A percentile compares a stretch with the other conserved stretches of the same genome.
Evolutionary conservation across 1,140 invertebrate species (phyloP).

Genomic region (Drosophila jambulina): DNA sequence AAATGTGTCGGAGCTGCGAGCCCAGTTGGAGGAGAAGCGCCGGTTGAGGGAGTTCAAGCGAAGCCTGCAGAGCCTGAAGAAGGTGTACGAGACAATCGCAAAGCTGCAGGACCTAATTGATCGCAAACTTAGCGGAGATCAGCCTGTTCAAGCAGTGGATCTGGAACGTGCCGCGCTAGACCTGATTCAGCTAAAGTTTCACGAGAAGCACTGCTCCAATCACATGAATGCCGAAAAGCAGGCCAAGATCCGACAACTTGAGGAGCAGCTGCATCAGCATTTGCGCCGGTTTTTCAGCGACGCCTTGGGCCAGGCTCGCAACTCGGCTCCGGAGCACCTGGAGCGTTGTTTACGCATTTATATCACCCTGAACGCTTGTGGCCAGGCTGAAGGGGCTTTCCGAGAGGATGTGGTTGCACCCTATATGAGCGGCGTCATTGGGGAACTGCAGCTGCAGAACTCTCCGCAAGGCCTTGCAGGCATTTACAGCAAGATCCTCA

Average conservation of each 20-base stretch:
- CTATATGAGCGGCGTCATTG: conserved; percentile 90
- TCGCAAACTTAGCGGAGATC: conserved; percentile 55
- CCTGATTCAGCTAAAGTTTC: conserved; percentile 74
- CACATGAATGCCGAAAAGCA: conserved; percentile 86
- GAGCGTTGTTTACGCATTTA: conserved; percentile 89
- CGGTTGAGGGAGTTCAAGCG: conserved; percentile 62
- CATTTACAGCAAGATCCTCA: conserved; percentile 90
- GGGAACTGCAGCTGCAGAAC: conserved; percentile 89
- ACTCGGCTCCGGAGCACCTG: conserved; percentile 85
- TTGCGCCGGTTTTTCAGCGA: conserved; percentile 88
- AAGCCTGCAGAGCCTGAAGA: conserved; percentile 73
- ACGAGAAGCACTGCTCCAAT: conserved; percentile 69
- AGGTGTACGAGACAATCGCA: conserved; percentile 62
- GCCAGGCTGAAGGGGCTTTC: conserved; percentile 90
- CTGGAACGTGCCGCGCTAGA: conserved; percentile 80
- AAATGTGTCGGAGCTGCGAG: conserved; percentile 61
- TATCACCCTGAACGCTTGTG: conserved; percentile 88
- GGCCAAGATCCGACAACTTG: conserved; percentile 86
- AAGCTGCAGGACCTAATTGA: conserved; percentile 69
- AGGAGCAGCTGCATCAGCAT: conserved; percentile 86
- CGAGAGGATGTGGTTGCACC: conserved; percentile 90
- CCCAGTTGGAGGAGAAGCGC: conserved; percentile 69
- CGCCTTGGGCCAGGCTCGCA: conserved; percentile 86
- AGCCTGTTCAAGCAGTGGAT: conserved; percentile 82
- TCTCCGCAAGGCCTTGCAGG: conserved; percentile 90